These are phyloP conservation scores for Nebria brevicollis DNA, from an alignment of 2,888 invertebrate species.

Conservation along the genomic window DNA sequence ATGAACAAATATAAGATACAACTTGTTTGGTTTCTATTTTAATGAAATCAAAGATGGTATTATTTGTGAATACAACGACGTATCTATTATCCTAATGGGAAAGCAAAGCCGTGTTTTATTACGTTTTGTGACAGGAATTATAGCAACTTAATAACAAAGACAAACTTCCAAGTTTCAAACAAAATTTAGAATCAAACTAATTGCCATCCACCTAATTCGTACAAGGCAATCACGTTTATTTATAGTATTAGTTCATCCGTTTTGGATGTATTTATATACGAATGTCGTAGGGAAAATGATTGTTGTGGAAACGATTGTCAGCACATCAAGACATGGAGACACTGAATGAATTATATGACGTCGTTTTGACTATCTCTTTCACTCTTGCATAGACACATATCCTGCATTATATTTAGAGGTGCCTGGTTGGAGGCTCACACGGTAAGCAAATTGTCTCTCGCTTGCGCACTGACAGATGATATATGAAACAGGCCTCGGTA, in stretches of 20 bases:
- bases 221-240: not conserved
- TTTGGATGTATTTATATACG: slow-evolving; percentile 11
- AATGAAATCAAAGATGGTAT: not conserved
- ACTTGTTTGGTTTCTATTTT: not conserved
- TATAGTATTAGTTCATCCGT: not conserved
- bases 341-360: not conserved
- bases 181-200: not conserved
- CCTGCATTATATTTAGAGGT: not conserved
- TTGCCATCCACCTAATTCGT: not conserved
- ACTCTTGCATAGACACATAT: not conserved
- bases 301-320: slow-evolving; percentile 12
- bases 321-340: not conserved
- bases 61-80: not conserved
- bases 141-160: not conserved
- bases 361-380: not conserved
- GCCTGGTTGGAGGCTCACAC: not conserved
- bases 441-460: slow-evolving; percentile 28
- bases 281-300: slow-evolving; percentile 14
- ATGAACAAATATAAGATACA: not conserved
- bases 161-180: not conserved
- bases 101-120: not conserved
- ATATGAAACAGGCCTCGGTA: slow-evolving; percentile 34
- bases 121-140: not conserved
- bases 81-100: not conserved
- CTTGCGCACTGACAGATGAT: slow-evolving; percentile 27